These are phyloP conservation scores for Leuciscus idus DNA, from an alignment of 2,113 vertebrate genomes.

Conservation along the genomic window DNA sequence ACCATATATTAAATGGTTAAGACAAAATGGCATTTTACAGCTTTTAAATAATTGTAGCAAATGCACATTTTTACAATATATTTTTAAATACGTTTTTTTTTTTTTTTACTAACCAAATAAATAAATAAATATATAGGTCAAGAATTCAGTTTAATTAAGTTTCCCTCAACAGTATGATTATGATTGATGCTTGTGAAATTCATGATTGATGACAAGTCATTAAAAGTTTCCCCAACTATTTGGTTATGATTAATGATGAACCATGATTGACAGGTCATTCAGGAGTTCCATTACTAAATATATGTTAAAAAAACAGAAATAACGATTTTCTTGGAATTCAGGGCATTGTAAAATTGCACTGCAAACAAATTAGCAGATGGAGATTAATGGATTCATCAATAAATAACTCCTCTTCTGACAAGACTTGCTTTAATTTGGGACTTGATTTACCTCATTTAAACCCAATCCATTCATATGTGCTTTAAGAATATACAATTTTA, in stretches of 20 bases:
- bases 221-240: background rate
- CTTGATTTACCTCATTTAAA: background rate
- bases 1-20: background rate
- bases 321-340: background rate
- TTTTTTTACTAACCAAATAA: background rate
- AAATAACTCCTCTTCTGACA: background rate
- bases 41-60: background rate
- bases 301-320: background rate
- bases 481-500: too few species aligned
- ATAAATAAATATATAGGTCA: slow-evolving; percentile 11
- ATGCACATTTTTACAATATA: background rate
- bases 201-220: slow-evolving; percentile 28
- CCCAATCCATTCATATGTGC: background rate
- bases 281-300: slow-evolving; percentile 1
- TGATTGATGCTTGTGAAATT: slow-evolving; percentile 7
- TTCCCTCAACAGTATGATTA: background rate
- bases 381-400: background rate
- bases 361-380: background rate
- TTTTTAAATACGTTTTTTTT: too few species aligned
- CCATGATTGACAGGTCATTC: slow-evolving; percentile 12
- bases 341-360: background rate
- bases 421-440: background rate
- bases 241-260: slow-evolving; percentile 26
- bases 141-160: slow-evolving; percentile 17
- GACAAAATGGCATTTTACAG: background rate